Evolutionary conservation across 2,888 invertebrate species (phyloP).

Genomic region (Muscina levida): DNA sequence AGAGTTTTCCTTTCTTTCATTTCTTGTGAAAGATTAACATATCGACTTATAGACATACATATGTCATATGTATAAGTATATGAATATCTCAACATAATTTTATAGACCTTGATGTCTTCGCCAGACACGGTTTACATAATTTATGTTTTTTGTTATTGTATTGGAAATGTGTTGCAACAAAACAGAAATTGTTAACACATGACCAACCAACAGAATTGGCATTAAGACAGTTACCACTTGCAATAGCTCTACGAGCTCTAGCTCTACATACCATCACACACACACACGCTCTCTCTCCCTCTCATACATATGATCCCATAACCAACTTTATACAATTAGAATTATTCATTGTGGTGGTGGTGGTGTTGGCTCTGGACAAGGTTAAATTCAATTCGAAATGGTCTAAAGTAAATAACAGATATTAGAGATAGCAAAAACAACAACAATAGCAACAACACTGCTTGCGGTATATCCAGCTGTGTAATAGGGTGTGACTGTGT

Average conservation of each 20-base stretch:
- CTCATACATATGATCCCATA: neutral
- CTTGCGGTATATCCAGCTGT: neutral
- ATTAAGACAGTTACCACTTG: neutral
- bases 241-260: too few species aligned
- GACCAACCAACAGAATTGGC: neutral
- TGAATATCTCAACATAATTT: too few species aligned
- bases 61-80: too few species aligned
- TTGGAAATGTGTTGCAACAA: neutral
- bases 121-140: neutral
- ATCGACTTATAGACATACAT: neutral
- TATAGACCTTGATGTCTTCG: constrained; percentile 18
- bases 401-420: constrained; percentile 1
- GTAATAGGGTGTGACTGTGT: constrained; percentile 2
- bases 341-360: neutral
- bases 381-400: neutral
- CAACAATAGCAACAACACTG: too few species aligned
- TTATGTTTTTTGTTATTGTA: constrained; percentile 26
- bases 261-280: too few species aligned
- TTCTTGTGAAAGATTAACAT: neutral
- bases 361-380: neutral
- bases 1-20: neutral
- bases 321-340: neutral
- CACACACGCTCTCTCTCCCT: neutral
- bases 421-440: too few species aligned
- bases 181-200: neutral